Percentiles rank a stretch among this genome's conserved stretches.
Evolutionary conservation across 64 coral and sea anemone species (phyloP).

Genomic region (Cladopsammia gracilis): DNA sequence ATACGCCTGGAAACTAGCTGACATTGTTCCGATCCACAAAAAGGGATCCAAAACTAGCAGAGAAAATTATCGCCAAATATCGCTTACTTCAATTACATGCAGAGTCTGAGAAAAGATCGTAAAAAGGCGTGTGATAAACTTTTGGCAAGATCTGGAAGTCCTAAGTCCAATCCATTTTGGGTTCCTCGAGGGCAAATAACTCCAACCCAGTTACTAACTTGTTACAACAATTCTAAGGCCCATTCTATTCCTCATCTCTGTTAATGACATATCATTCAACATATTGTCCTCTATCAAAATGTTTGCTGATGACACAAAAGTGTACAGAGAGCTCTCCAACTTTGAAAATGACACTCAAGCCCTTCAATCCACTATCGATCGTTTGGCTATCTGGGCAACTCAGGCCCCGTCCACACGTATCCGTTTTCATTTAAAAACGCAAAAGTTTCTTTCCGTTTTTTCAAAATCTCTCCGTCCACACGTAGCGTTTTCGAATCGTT

Average conservation of each 20-base stretch:
- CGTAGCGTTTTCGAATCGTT: too few relatives aligned
- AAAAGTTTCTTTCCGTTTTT: too few relatives aligned
- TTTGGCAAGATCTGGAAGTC: neutral
- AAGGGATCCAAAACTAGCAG: conserved; percentile 14
- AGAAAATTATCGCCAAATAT: conserved; percentile 40
- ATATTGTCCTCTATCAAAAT: conserved; percentile 1
- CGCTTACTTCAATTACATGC: conserved; percentile 3
- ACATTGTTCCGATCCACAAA: conserved; percentile 14
- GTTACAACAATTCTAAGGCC: too few relatives aligned
- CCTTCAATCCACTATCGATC: neutral
- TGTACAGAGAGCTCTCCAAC: neutral
- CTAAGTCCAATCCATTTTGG: neutral
- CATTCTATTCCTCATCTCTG: too few relatives aligned
- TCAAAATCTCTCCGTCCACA: too few relatives aligned
- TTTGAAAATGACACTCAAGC: conserved; percentile 4
- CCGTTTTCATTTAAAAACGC: too few relatives aligned
- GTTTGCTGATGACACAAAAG: conserved; percentile 63
- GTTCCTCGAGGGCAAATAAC: neutral
- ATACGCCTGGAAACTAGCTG: neutral
- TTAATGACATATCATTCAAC: neutral
- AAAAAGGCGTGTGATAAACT: neutral
- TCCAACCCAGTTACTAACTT: neutral
- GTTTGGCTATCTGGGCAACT: neutral
- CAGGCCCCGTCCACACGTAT: too few relatives aligned
- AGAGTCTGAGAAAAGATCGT: conserved; percentile 24